These are phyloP conservation scores for Clepsis dumicolana DNA, from an alignment of 2,888 invertebrate genomes.

Conservation along the genomic window DNA sequence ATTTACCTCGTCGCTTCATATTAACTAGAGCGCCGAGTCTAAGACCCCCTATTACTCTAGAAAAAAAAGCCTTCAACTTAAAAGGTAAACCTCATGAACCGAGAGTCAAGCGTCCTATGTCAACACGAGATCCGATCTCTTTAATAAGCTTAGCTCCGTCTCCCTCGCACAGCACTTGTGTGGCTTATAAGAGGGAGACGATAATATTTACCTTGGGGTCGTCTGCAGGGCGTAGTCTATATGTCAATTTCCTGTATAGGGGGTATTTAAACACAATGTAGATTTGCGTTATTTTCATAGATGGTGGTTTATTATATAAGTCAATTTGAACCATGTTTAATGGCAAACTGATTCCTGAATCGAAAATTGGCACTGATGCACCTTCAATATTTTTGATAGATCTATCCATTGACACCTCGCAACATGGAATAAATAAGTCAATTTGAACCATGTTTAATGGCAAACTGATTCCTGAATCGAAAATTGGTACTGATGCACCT, in stretches of 20 bases:
- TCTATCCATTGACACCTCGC: no score
- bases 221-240: background rate
- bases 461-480: no score
- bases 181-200: constrained; percentile 7
- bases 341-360: no score
- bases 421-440: background rate
- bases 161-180: constrained; percentile 6
- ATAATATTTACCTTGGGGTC: background rate
- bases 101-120: constrained; percentile 30
- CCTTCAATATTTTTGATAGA: no score
- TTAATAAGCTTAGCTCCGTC: constrained; percentile 26
- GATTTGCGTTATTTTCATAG: background rate
- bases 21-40: no score
- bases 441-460: background rate
- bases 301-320: background rate
- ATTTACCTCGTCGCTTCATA: no score
- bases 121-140: constrained; percentile 31
- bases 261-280: background rate
- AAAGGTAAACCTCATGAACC: constrained; percentile 24
- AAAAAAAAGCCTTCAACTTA: constrained; percentile 4
- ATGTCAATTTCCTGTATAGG: background rate
- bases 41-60: background rate
- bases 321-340: background rate
- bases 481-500: no score
- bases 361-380: no score